These are phyloP conservation scores for Danio rerio DNA, from an alignment of 2,113 vertebrate species.

Conservation along the genomic window DNA sequence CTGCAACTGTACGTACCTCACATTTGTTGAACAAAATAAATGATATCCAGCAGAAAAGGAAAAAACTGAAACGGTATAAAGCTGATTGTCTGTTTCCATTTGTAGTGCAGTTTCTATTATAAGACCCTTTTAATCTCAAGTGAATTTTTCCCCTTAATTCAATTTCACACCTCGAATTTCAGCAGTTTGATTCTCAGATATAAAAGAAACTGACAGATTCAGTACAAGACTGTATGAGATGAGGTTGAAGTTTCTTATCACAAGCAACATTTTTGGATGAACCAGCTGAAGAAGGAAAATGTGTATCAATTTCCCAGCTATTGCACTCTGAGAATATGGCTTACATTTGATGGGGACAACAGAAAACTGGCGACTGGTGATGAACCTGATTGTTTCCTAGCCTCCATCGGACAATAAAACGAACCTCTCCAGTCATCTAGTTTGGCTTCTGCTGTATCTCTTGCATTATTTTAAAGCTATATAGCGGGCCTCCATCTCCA, in stretches of 20 bases:
- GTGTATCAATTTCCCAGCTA: not conserved
- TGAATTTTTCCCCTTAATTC: not conserved
- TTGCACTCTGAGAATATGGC: conserved; percentile 31
- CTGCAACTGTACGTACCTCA: conserved; percentile 37
- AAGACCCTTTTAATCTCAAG: not conserved
- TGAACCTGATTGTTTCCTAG: not conserved
- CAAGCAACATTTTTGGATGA: conserved; percentile 1
- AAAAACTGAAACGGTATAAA: not conserved
- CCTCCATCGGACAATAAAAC: conserved; percentile 25
- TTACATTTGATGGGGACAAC: not conserved
- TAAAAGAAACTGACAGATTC: not conserved
- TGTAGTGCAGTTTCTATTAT: not conserved
- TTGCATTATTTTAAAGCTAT: conserved; percentile 29
- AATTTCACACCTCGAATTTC: not conserved
- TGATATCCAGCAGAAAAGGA: conserved; percentile 16
- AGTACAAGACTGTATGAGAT: conserved; percentile 12
- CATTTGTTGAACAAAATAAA: conserved; percentile 31
- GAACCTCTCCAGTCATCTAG: conserved; percentile 31
- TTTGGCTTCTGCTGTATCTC: conserved; percentile 19
- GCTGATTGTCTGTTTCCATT: conserved; percentile 3
- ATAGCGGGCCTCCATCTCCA: conserved; percentile 41
- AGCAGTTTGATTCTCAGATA: not conserved
- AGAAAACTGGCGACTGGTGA: conserved; percentile 6
- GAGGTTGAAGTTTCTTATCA: not conserved
- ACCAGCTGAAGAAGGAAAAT: not conserved